Base-by-base conservation (phyloP, 2,888 invertebrate species). In the Caenorhabditis doughertyi region DNA sequence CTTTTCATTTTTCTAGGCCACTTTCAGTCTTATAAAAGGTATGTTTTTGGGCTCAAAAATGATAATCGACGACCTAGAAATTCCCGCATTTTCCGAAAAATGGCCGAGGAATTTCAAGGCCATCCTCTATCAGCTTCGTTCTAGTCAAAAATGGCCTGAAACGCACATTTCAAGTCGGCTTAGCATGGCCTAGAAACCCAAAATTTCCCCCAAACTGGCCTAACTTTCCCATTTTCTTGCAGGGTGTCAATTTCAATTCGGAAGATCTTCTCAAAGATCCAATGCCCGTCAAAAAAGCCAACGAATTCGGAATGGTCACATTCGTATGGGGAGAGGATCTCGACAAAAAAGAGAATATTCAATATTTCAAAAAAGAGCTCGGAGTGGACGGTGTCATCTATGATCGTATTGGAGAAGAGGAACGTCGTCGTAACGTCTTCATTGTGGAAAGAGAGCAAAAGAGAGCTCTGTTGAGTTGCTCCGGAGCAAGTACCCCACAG, bases 311-410 rank as follows among this genome's bases (percentile, higher is more conserved):
- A 13, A 94, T 98, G 70, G 95, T 87, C 9, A 94, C 97, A 84
- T 98, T 98, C 93, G 97, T 97, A 91, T 98, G 98, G 98, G 98
- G 98, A 29, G 97, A 97, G 89, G 96, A 97, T 90, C 96, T 96
- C 92, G 97, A 97, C 89, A 95, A 96, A 49, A 95, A 95, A 85
- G 95, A 95, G 51, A 96, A 95, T 0, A 96, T 97, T 72, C 95
- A 95, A 90, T 94, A 95, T 91, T 94, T 98, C 39, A 97, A 97
- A 92, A 97, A 97, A 92, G 94, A 95, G 84, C 94, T 97, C 89
- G 97, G 97, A 1, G 94, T 98, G 42, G 96, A 99, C 92, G 98
- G 96, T 55, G 95, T 99, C 74, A 98, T 98, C 91, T 98, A 97
- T 92, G 98, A 99, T 92, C 96, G 90, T 68, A 90, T 90, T 58